Evolutionary conservation across 2,113 vertebrate genomes (phyloP).

Genomic region (Ranitomeya imitator): DNA sequence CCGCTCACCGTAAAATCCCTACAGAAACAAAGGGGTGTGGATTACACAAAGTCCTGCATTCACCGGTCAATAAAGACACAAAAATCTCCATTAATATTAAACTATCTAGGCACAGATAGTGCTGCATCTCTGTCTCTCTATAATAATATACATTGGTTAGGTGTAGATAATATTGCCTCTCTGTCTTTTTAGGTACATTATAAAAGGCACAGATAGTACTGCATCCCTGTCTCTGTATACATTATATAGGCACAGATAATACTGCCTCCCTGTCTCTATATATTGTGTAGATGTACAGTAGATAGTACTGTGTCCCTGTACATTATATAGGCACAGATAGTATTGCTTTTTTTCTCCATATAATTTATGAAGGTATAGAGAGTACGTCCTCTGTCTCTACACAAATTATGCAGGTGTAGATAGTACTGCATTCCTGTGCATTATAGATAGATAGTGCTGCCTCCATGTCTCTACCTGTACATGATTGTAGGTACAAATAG

Average conservation of each 20-base stretch:
- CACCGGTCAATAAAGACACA: not conserved
- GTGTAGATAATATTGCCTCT: not conserved
- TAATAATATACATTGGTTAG: not conserved
- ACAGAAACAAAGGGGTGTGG: constrained; percentile 42
- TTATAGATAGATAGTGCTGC: too few relatives aligned
- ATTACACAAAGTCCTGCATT: not conserved
- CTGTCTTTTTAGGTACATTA: not conserved
- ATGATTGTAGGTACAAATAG: too few relatives aligned
- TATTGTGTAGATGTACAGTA: too few relatives aligned
- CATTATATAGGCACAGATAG: too few relatives aligned
- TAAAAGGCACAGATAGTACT: not conserved
- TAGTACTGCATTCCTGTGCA: too few relatives aligned
- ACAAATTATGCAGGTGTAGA: too few relatives aligned
- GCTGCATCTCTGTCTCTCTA: too few relatives aligned
- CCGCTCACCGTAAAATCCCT: constrained; percentile 96
- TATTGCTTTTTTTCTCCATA: too few relatives aligned
- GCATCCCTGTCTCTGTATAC: not conserved
- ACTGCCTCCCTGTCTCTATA: not conserved
- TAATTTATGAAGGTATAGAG: too few relatives aligned
- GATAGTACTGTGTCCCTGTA: too few relatives aligned
- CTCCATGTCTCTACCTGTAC: too few relatives aligned
- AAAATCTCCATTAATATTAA: not conserved
- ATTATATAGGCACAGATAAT: not conserved
- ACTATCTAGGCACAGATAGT: not conserved
- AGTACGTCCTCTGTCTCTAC: too few relatives aligned